phyloP scores from a whole-genome alignment of 2,888 invertebrate species.

The Tipula vernalis region DNA sequence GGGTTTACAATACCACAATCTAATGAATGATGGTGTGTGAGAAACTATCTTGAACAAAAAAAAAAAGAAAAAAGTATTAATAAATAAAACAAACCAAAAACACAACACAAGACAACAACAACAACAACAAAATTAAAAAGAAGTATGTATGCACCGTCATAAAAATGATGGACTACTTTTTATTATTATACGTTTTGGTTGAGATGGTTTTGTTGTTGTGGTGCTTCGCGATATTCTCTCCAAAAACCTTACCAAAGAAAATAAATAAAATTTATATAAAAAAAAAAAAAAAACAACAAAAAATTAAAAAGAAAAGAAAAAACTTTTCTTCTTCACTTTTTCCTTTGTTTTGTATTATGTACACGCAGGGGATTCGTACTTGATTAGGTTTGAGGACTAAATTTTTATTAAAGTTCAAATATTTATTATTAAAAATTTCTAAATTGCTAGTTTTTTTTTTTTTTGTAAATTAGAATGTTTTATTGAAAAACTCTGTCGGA shows the following conservation, averaged over 20 bases:
- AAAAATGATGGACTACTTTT: constrained; percentile 4
- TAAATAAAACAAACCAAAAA: constrained; percentile 4
- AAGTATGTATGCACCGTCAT: constrained; percentile 4
- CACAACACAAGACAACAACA: background rate
- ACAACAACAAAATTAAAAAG: background rate
- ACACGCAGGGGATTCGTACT: background rate
- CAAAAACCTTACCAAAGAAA: background rate
- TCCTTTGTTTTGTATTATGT: background rate
- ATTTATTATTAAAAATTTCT: too few species aligned
- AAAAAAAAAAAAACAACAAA: background rate
- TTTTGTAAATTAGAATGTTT: too few species aligned
- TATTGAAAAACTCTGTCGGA: too few species aligned
- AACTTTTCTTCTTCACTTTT: background rate
- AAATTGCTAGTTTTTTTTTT: too few species aligned
- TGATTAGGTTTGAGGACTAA: background rate
- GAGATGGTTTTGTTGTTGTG: background rate
- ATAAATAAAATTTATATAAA: background rate
- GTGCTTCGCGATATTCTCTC: background rate
- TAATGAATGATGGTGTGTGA: constrained; percentile 4
- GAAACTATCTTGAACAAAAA: background rate
- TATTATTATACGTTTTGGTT: background rate
- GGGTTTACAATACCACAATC: background rate
- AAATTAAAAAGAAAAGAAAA: background rate
- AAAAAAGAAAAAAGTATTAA: background rate
- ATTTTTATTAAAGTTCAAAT: too few species aligned